Evolutionary conservation across 2,888 invertebrate species (phyloP).

Genomic region (Tuta absoluta): DNA sequence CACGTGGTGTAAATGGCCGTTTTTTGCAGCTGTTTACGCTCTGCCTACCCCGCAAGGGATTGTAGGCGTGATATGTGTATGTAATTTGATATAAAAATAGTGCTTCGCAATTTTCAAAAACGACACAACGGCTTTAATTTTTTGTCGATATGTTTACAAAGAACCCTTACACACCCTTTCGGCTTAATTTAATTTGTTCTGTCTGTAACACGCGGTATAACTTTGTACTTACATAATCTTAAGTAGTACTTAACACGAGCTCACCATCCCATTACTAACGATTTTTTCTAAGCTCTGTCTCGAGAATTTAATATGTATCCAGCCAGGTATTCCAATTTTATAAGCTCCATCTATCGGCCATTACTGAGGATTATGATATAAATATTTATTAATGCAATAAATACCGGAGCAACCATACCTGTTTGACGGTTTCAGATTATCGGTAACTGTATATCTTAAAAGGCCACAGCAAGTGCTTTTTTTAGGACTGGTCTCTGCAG

Average conservation of each 20-base stretch:
- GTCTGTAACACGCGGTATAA: too few relatives aligned
- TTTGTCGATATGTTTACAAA: too few relatives aligned
- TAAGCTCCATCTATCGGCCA: constrained; percentile 37
- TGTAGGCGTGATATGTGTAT: too few relatives aligned
- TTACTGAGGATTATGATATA: constrained; percentile 68
- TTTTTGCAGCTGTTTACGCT: too few relatives aligned
- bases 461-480: constrained; percentile 43
- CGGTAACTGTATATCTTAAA: constrained; percentile 49
- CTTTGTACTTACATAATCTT: neutral
- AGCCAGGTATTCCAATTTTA: constrained; percentile 11
- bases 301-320: constrained; percentile 6
- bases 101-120: too few relatives aligned
- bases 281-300: neutral
- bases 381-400: constrained; percentile 67
- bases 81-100: too few relatives aligned
- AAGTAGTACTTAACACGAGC: neutral
- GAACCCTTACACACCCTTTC: too few relatives aligned
- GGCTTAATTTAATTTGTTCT: too few relatives aligned
- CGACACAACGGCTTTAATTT: too few relatives aligned
- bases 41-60: too few relatives aligned
- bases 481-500: too few relatives aligned
- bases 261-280: constrained; percentile 4
- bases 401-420: constrained; percentile 53
- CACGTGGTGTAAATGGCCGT: too few relatives aligned
- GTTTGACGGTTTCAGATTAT: constrained; percentile 49